Conservation (phyloP, 2,888 invertebrate species). For the Drosophila differens region DNA sequence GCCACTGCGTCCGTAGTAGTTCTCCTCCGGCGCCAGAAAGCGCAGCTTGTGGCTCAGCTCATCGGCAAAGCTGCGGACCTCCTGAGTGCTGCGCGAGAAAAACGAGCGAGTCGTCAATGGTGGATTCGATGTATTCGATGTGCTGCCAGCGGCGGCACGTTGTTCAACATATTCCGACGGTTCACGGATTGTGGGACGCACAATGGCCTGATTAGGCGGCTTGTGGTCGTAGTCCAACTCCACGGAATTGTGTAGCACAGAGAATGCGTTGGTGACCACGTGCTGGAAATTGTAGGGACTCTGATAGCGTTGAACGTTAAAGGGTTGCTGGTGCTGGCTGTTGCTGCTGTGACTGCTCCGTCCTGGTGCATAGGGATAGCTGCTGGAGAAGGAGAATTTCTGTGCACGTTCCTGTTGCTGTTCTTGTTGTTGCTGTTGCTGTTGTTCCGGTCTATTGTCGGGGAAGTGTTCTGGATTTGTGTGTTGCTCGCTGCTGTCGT, state of each 20-base stretch:
- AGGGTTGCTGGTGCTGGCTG: slow-evolving; percentile 21
- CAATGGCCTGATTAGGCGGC: slow-evolving; percentile 87
- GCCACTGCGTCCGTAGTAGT: slow-evolving; percentile 83
- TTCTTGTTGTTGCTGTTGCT: slow-evolving; percentile 36
- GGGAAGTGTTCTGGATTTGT: slow-evolving; percentile 73
- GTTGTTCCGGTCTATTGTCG: slow-evolving; percentile 63
- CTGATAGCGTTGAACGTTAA: slow-evolving; percentile 66
- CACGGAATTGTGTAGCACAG: slow-evolving; percentile 66
- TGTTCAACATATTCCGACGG: slow-evolving; percentile 43
- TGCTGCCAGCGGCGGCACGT: slow-evolving; percentile 48
- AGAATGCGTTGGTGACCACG: slow-evolving; percentile 74
- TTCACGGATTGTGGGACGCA: slow-evolving; percentile 86
- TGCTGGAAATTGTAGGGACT: slow-evolving; percentile 69
- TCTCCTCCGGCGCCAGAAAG: slow-evolving; percentile 87
- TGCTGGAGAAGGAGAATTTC: slow-evolving; percentile 80
- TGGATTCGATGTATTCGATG: slow-evolving; percentile 17
- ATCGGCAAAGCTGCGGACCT: slow-evolving; percentile 87
- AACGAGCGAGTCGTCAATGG: slow-evolving; percentile 85
- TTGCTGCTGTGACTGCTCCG: slow-evolving; percentile 31
- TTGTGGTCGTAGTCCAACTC: slow-evolving; percentile 76
- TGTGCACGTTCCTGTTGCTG: slow-evolving; percentile 51
- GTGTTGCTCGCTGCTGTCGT: slow-evolving; percentile 59
- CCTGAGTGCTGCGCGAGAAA: slow-evolving; percentile 73
- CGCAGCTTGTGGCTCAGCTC: slow-evolving; percentile 90
- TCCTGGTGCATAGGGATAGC: slow-evolving; percentile 75